Evolutionary conservation across 2,113 vertebrate species (phyloP).

Genomic region (Nycticebus coucang): DNA sequence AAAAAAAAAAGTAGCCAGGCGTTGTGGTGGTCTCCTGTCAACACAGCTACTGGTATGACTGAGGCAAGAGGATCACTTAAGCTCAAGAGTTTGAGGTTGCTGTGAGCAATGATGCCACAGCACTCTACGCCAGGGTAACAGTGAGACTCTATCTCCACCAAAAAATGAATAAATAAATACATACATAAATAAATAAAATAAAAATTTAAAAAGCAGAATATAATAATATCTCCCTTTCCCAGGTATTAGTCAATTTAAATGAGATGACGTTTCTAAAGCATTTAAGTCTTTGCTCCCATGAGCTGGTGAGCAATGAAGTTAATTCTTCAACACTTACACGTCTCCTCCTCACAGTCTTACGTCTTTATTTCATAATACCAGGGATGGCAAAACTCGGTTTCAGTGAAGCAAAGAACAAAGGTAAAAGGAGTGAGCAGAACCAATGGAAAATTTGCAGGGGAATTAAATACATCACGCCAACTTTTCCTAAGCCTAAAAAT

Average conservation of each 20-base stretch:
- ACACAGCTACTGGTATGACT: too few species aligned
- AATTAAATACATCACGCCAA: neutral
- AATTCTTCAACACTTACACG: neutral
- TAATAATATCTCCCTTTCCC: neutral
- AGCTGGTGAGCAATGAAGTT: neutral
- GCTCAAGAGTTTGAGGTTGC: too few species aligned
- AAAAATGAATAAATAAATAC: too few species aligned
- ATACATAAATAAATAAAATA: too few species aligned
- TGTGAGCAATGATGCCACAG: too few species aligned
- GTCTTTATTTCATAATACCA: neutral
- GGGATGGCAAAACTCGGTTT: neutral
- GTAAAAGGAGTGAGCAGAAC: neutral
- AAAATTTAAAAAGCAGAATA: too few species aligned
- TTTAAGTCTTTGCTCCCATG: neutral
- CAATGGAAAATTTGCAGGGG: neutral
- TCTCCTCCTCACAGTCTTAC: neutral
- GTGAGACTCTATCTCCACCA: too few species aligned
- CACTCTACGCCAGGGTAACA: too few species aligned
- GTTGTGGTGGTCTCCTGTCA: too few species aligned
- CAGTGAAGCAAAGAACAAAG: neutral
- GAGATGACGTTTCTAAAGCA: neutral
- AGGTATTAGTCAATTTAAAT: neutral
- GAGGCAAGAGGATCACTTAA: too few species aligned
- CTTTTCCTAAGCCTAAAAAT: conserved; percentile 28
- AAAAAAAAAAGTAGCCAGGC: too few species aligned